Evolutionary conservation across 2,113 vertebrate species (phyloP).

Genomic region (Trematomus loennbergii): DNA sequence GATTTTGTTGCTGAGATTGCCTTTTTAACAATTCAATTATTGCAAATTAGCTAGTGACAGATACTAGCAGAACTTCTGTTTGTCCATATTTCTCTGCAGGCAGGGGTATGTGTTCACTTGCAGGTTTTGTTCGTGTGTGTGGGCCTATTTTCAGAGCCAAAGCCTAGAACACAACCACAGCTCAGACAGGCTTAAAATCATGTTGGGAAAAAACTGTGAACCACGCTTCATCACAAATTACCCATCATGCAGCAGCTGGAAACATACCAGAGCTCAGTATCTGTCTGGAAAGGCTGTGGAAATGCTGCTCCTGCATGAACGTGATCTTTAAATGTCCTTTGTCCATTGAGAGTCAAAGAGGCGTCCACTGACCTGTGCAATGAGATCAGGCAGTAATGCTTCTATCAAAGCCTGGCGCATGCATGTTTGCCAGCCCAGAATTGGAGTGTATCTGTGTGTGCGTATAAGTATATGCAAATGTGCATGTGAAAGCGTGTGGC

Average conservation of each 20-base stretch:
- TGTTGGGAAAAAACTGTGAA: slow-evolving; percentile 1
- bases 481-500: slow-evolving; percentile 6
- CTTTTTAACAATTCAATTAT: slow-evolving; percentile 43
- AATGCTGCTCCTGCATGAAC: slow-evolving; percentile 26
- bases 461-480: neutral
- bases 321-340: slow-evolving; percentile 44
- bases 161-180: slow-evolving; percentile 5
- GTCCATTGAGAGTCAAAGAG: slow-evolving; percentile 36
- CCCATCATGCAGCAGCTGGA: slow-evolving; percentile 10
- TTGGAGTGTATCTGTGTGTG: neutral
- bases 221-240: slow-evolving; percentile 24
- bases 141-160: slow-evolving; percentile 14
- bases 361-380: slow-evolving; percentile 61
- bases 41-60: slow-evolving; percentile 25
- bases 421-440: neutral
- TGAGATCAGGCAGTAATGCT: slow-evolving; percentile 45
- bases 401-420: slow-evolving; percentile 32
- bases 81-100: neutral
- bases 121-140: neutral
- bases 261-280: slow-evolving; percentile 10
- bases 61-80: neutral
- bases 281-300: neutral
- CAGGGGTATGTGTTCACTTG: slow-evolving; percentile 12
- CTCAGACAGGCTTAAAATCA: slow-evolving; percentile 7
- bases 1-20: slow-evolving; percentile 37